These are phyloP conservation scores for Struthio camelus DNA, from an alignment of 2,113 vertebrate species.

Conservation along the genomic window DNA sequence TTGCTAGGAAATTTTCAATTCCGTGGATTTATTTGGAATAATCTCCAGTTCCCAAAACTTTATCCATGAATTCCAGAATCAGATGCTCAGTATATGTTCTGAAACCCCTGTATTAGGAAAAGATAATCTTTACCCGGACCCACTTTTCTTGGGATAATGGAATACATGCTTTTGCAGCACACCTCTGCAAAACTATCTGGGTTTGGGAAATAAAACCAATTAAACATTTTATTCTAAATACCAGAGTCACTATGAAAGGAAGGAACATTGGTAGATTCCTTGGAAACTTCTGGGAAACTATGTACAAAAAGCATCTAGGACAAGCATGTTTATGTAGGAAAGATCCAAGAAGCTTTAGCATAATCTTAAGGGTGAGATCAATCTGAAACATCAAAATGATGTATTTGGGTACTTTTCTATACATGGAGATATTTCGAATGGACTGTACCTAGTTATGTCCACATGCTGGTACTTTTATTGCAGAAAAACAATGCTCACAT, in stretches of 20 bases:
- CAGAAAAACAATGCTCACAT: not conserved
- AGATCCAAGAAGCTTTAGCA: not conserved
- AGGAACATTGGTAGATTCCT: not conserved
- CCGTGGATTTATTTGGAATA: slow-evolving; percentile 3
- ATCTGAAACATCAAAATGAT: not conserved
- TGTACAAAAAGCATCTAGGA: not conserved
- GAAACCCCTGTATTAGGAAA: not conserved
- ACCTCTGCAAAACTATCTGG: not conserved
- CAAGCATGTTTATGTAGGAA: not conserved
- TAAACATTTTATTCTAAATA: not conserved
- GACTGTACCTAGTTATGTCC: not conserved
- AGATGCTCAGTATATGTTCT: not conserved
- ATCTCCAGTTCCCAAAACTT: not conserved
- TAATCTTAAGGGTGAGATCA: not conserved
- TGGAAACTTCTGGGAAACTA: not conserved
- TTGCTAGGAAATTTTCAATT: not conserved
- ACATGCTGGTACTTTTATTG: not conserved
- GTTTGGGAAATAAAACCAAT: not conserved
- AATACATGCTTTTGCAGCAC: not conserved
- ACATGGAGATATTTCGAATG: not conserved
- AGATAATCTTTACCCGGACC: not conserved
- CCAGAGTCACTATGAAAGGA: not conserved
- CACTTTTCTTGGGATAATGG: not conserved
- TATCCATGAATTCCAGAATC: not conserved
- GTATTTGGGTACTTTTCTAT: not conserved